Evolutionary conservation across 2,888 invertebrate species (phyloP).

Genomic region (Bellardia pandia): DNA sequence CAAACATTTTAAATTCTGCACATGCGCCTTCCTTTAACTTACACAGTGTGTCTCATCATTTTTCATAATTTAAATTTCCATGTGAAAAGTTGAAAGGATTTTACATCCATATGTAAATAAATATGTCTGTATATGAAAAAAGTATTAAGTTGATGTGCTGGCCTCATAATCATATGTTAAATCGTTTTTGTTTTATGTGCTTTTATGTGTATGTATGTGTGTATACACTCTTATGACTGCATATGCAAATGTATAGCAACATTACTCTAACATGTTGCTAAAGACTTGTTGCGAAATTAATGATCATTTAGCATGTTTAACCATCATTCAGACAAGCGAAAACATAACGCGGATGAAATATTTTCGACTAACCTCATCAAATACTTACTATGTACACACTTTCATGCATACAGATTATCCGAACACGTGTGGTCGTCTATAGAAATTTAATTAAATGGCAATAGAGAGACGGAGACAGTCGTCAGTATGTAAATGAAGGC

Average conservation of each 20-base stretch:
- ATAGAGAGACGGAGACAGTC: not conserved
- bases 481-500: slow-evolving; percentile 7
- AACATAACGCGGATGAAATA: slow-evolving; percentile 30
- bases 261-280: slow-evolving; percentile 55
- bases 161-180: not conserved
- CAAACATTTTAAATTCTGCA: slow-evolving; percentile 51
- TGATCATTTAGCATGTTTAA: slow-evolving; percentile 62
- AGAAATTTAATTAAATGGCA: slow-evolving; percentile 8
- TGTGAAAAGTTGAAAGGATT: slow-evolving; percentile 51
- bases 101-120: not conserved
- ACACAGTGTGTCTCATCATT: slow-evolving; percentile 54
- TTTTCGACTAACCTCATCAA: slow-evolving; percentile 10
- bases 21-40: slow-evolving; percentile 53
- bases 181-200: not conserved
- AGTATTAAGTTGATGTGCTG: not conserved
- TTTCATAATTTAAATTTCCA: slow-evolving; percentile 53
- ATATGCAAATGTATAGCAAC: not conserved
- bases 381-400: no score
- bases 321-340: slow-evolving; percentile 45
- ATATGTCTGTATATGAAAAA: no score
- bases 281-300: slow-evolving; percentile 57
- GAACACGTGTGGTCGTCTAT: slow-evolving; percentile 13
- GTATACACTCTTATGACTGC: not conserved
- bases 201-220: not conserved
- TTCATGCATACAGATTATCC: not conserved